Percentiles rank a stretch among this genome's conserved stretches.
phyloP scores from a whole-genome alignment of 2,113 vertebrate species.

The Taxidea taxus region DNA sequence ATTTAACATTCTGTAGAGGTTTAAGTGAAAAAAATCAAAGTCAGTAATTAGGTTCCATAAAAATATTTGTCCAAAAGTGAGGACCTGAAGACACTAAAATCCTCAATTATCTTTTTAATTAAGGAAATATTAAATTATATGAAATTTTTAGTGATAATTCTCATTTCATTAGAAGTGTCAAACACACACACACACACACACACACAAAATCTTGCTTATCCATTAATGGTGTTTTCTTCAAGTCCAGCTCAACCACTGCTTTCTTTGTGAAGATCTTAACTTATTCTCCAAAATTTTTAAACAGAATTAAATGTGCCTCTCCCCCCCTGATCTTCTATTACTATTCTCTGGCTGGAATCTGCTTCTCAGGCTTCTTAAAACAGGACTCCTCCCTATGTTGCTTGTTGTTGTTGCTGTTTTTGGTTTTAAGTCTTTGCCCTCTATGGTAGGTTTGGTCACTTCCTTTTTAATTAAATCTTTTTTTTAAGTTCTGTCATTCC shows the following conservation, averaged over 20 bases:
- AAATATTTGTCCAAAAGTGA: not conserved
- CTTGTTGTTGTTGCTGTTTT: not conserved
- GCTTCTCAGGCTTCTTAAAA: not conserved
- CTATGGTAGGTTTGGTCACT: not conserved
- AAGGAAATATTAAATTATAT: not conserved
- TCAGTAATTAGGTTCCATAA: not conserved
- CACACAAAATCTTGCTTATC: not conserved
- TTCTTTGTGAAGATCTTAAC: not conserved
- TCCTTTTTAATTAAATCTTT: not conserved
- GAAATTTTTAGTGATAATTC: not conserved
- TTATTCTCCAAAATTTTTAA: not conserved
- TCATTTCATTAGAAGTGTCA: not conserved
- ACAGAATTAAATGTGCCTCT: not conserved
- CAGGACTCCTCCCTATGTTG: not conserved
- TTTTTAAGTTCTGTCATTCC: not conserved
- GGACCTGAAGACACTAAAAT: not conserved
- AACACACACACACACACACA: too few species aligned
- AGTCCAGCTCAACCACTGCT: not conserved
- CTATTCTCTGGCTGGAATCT: not conserved
- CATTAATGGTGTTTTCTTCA: not conserved
- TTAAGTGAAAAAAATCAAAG: not conserved
- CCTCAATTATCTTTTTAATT: not conserved
- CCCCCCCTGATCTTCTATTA: not conserved
- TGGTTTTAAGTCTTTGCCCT: not conserved
- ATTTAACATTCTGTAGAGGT: not conserved